Evolutionary conservation across 2,797 vertebrate genomes (phyloP).

Genomic region (Acropternis orthonyx): DNA sequence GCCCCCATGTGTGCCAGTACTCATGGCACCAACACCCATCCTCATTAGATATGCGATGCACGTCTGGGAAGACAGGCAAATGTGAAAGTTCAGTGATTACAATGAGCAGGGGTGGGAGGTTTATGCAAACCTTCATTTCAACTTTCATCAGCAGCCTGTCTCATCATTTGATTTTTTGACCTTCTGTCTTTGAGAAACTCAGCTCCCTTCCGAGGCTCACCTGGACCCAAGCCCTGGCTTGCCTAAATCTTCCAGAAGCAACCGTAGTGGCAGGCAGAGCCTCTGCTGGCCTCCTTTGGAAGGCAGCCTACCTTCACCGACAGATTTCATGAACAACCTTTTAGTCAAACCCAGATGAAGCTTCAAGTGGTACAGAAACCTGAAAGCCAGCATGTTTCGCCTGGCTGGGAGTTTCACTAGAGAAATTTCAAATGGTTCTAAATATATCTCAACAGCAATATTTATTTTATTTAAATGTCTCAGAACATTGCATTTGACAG

Average conservation of each 20-base stretch:
- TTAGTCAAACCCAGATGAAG: neutral
- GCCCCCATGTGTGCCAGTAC: fast-evolving
- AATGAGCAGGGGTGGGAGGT: neutral
- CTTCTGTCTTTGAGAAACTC: neutral
- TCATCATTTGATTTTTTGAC: neutral
- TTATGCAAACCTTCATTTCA: neutral
- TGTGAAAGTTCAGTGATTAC: neutral
- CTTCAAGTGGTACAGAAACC: neutral
- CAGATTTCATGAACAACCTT: neutral
- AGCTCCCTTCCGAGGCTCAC: neutral
- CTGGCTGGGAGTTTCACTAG: conserved; percentile 49
- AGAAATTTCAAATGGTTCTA: conserved; percentile 48
- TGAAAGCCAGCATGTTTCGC: conserved; percentile 32
- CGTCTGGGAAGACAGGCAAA: neutral
- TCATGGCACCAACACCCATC: neutral
- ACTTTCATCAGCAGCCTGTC: neutral
- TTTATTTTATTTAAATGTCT: conserved; percentile 72
- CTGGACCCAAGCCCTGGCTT: neutral
- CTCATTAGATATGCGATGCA: neutral
- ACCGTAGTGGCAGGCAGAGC: neutral
- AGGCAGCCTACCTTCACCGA: neutral
- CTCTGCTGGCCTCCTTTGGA: neutral
- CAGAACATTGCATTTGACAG: conserved; percentile 72
- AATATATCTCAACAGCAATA: conserved; percentile 61
- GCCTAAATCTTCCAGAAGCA: fast-evolving